Conservation (phyloP, 2,113 vertebrate species). For the Benitochromis conjunctus region DNA sequence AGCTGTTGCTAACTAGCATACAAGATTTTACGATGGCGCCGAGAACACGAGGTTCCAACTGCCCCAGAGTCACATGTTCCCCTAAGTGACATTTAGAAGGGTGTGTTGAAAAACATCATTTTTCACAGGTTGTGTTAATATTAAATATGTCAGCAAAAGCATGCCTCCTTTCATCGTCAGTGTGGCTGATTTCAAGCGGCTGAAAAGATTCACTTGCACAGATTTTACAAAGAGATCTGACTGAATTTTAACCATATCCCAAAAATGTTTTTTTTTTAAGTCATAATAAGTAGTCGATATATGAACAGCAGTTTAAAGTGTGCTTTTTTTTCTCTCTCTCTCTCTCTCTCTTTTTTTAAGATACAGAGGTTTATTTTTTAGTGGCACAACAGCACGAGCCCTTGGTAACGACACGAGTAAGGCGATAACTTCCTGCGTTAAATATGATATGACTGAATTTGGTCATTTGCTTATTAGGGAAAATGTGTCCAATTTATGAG, state of each 20-base stretch:
- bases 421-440: fast-evolving
- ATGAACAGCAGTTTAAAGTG: not conserved
- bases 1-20: not conserved
- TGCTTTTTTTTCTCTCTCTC: too few species aligned
- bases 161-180: not conserved
- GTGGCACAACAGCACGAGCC: not conserved
- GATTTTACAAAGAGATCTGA: not conserved
- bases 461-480: not conserved
- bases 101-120: not conserved
- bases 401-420: not conserved
- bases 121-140: not conserved
- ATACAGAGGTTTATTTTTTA: not conserved
- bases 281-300: not conserved
- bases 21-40: not conserved
- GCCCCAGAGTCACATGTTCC: not conserved
- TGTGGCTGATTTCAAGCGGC: not conserved
- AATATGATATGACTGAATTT: not conserved
- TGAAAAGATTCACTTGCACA: not conserved
- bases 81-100: not conserved
- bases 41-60: not conserved
- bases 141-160: not conserved
- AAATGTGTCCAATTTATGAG: not conserved
- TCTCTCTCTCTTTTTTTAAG: too few species aligned
- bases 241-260: not conserved
- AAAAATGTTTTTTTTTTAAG: not conserved